Evolutionary conservation across 2,113 vertebrate species (phyloP).

Genomic region (Lichenostomus cassidix): DNA sequence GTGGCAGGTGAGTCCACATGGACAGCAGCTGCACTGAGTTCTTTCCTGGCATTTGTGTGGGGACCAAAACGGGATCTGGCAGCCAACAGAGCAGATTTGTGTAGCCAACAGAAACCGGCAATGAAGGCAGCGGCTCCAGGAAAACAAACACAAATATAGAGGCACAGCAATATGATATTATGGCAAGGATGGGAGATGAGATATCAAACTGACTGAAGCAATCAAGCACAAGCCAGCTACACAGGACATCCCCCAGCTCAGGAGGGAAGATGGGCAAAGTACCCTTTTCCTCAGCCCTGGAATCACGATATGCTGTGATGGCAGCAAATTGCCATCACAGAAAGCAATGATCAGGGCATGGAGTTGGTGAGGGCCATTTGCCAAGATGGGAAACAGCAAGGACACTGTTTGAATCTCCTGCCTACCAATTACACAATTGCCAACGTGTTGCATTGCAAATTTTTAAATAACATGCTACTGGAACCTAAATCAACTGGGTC

Average conservation of each 20-base stretch:
- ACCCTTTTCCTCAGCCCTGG: neutral
- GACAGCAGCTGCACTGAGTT: neutral
- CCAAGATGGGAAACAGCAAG: neutral
- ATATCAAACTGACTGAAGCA: neutral
- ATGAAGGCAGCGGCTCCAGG: neutral
- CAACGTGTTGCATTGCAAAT: neutral
- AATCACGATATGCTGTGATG: neutral
- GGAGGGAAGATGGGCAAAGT: neutral
- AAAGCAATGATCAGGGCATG: neutral
- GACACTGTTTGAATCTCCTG: neutral
- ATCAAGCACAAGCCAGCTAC: neutral
- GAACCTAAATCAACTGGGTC: neutral
- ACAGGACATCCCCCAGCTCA: fast-evolving
- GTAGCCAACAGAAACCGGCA: neutral
- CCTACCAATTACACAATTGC: neutral
- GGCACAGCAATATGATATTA: neutral
- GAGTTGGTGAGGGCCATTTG: neutral
- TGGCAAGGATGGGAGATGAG: neutral
- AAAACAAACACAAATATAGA: neutral
- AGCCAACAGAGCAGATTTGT: neutral
- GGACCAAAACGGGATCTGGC: neutral
- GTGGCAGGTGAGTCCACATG: neutral
- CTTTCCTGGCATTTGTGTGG: neutral
- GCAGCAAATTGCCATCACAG: neutral
- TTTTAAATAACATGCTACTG: neutral